Percentiles rank a stretch among this genome's conserved stretches.
Evolutionary conservation across 1,140 invertebrate genomes (phyloP).

Genomic region (Batillaria attramentaria): DNA sequence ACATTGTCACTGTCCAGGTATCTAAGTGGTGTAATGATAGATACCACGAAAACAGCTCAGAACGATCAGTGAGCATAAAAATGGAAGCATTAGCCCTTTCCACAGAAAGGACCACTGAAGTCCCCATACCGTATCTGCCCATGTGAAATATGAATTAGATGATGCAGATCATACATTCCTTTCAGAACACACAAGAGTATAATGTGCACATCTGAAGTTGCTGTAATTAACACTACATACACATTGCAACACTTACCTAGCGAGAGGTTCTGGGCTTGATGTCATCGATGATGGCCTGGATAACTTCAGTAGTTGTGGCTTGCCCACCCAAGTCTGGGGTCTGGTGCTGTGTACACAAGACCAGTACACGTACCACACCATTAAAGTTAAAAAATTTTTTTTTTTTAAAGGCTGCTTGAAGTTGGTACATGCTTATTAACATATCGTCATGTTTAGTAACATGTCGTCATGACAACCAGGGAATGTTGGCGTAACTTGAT

Average conservation of each 20-base stretch:
- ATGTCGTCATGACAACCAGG: background rate
- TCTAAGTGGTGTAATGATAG: no score
- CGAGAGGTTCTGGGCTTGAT: slow-evolving; percentile 66
- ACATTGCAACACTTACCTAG: background rate
- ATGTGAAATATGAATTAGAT: no score
- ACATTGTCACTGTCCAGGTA: no score
- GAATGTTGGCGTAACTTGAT: no score
- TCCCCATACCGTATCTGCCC: no score
- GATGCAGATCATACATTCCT: no score
- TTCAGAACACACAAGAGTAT: slow-evolving; percentile 4
- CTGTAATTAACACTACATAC: background rate
- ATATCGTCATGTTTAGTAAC: background rate
- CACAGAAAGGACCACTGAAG: no score
- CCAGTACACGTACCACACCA: background rate
- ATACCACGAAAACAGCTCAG: no score
- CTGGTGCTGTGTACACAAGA: slow-evolving; percentile 72
- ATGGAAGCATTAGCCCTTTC: no score
- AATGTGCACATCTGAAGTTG: background rate
- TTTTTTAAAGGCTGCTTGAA: background rate
- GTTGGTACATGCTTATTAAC: background rate
- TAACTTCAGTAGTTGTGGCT: slow-evolving; percentile 93
- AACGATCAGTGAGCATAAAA: no score
- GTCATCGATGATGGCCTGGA: slow-evolving; percentile 86
- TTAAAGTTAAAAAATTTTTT: background rate
- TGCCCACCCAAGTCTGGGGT: slow-evolving; percentile 97